phyloP scores from a whole-genome alignment of 2,113 vertebrate genomes.

The Trinectes maculatus region DNA sequence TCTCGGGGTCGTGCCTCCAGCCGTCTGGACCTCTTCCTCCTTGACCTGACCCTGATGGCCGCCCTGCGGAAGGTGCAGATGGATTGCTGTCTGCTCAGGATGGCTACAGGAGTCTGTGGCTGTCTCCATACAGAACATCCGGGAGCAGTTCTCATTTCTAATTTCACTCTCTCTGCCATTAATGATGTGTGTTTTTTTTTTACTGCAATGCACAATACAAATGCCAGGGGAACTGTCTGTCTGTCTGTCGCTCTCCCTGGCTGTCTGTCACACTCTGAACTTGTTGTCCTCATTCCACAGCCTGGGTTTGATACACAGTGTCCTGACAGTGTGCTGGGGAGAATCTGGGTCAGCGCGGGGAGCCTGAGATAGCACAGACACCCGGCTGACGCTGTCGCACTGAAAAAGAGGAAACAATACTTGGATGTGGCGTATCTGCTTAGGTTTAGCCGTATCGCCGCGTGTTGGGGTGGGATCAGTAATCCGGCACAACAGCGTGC shows the following conservation, averaged over 20 bases:
- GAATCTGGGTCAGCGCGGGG: slow-evolving; percentile 69
- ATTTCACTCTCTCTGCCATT: not conserved
- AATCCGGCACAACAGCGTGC: not conserved
- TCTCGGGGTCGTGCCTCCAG: slow-evolving; percentile 56
- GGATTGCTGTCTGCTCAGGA: slow-evolving; percentile 37
- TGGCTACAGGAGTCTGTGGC: slow-evolving; percentile 22
- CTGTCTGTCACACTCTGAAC: slow-evolving; percentile 45
- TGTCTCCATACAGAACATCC: slow-evolving; percentile 4
- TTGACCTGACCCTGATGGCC: slow-evolving; percentile 50
- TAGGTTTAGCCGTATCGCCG: not conserved
- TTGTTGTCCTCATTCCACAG: slow-evolving; percentile 65
- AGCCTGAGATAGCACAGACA: slow-evolving; percentile 47
- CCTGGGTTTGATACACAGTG: slow-evolving; percentile 63
- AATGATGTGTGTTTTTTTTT: not conserved
- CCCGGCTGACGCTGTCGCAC: slow-evolving; percentile 29
- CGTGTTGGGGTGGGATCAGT: not conserved
- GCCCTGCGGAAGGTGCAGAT: slow-evolving; percentile 51
- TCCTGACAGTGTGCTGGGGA: slow-evolving; percentile 53
- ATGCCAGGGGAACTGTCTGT: slow-evolving; percentile 7
- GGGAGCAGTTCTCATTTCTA: not conserved
- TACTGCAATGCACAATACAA: not conserved
- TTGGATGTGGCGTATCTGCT: too few relatives aligned
- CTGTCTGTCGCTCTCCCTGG: not conserved
- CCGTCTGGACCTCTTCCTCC: slow-evolving; percentile 60
- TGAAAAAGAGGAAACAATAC: slow-evolving; percentile 4